phyloP scores from a whole-genome alignment of 1,140 invertebrate genomes.

The Dufourea novaeangliae region DNA sequence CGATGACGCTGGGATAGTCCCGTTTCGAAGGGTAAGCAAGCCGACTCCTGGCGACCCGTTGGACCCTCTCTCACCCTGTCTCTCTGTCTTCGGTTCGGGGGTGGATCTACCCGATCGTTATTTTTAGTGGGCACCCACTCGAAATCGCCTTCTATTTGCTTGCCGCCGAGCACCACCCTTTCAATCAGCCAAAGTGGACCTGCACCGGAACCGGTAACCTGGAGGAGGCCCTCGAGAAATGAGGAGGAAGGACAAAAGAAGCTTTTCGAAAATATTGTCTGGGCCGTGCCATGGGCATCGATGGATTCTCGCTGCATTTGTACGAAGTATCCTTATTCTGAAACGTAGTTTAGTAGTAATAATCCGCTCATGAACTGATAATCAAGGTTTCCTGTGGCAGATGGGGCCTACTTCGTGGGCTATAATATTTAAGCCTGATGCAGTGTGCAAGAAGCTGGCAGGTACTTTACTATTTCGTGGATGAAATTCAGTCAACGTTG shows the following conservation, averaged over 20 bases:
- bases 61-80: background rate
- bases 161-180: background rate
- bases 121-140: conserved; percentile 45
- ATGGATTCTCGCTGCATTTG: background rate
- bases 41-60: conserved; percentile 23
- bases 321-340: too few relatives aligned
- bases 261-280: conserved; percentile 45
- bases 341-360: too few relatives aligned
- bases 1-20: conserved; percentile 58
- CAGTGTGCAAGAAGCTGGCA: too few relatives aligned
- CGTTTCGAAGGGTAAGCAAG: conserved; percentile 38
- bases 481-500: too few relatives aligned
- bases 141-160: conserved; percentile 39
- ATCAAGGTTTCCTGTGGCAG: too few relatives aligned
- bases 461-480: too few relatives aligned
- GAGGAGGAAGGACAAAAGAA: conserved; percentile 12
- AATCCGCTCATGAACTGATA: too few relatives aligned
- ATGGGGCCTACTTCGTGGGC: too few relatives aligned
- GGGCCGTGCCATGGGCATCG: background rate
- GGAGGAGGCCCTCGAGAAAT: conserved; percentile 11
- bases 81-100: background rate
- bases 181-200: conserved; percentile 42
- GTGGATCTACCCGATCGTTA: conserved; percentile 36
- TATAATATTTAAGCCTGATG: too few relatives aligned
- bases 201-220: conserved; percentile 20